phyloP scores from a whole-genome alignment of 2,113 vertebrate genomes.

The Bucco capensis region DNA sequence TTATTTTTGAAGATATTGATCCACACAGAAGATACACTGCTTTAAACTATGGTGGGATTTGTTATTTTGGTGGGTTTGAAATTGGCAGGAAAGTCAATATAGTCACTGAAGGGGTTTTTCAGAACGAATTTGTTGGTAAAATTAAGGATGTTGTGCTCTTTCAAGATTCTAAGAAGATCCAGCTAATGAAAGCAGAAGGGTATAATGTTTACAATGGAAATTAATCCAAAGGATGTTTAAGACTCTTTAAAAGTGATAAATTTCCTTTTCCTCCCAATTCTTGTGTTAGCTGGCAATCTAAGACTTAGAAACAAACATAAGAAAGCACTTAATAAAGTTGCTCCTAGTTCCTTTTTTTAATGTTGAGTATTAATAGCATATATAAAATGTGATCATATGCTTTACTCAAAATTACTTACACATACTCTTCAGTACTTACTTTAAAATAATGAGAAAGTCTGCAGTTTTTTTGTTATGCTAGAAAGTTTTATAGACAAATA shows the following conservation, averaged over 20 bases:
- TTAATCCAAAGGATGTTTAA: neutral
- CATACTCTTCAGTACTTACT: neutral
- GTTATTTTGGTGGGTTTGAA: conserved; percentile 87
- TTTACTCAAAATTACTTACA: neutral
- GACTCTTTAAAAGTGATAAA: neutral
- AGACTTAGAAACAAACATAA: neutral
- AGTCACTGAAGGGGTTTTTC: conserved; percentile 80
- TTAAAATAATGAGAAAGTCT: neutral
- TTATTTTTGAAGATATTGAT: conserved; percentile 80
- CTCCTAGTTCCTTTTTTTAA: neutral
- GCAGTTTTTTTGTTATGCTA: neutral
- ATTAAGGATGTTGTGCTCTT: conserved; percentile 82
- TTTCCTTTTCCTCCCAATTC: neutral
- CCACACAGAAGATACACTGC: conserved; percentile 79
- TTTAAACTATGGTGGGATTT: conserved; percentile 78
- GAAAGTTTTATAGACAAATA: neutral
- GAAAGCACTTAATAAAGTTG: neutral
- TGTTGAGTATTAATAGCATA: neutral
- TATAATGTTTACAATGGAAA: conserved; percentile 80
- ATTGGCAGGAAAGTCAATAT: conserved; percentile 66
- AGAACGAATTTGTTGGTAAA: conserved; percentile 76
- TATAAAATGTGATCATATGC: neutral
- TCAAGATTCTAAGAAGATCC: conserved; percentile 75
- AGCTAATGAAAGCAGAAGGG: conserved; percentile 77
- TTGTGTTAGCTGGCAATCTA: neutral